Conservation (phyloP, 2,797 vertebrate species). For the Okamejei kenojei region DNA sequence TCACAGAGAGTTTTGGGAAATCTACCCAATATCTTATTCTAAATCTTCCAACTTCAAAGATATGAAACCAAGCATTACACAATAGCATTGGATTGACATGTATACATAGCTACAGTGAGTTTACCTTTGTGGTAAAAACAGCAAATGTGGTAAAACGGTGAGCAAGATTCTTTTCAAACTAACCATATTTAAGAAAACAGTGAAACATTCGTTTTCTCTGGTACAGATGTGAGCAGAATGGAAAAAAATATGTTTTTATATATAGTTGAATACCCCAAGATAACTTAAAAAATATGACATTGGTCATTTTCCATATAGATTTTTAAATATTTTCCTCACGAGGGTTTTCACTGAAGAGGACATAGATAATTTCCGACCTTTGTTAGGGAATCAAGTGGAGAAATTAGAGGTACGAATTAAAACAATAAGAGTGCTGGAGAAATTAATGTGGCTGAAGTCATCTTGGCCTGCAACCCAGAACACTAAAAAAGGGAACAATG, state of each 20-base stretch:
- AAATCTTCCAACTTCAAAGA: constrained; percentile 5
- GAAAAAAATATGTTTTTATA: not conserved
- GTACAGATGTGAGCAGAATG: not conserved
- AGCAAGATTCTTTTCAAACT: not conserved
- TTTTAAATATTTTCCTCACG: not conserved
- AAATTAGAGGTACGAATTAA: no score
- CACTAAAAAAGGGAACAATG: no score
- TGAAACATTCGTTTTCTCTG: not conserved
- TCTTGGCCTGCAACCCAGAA: no score
- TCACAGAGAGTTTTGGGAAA: constrained; percentile 29
- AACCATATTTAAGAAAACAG: constrained; percentile 24
- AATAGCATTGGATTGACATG: not conserved
- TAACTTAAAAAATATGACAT: not conserved
- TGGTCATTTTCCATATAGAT: not conserved
- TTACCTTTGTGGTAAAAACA: not conserved
- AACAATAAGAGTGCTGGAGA: no score
- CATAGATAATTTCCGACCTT: no score
- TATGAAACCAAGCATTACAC: not conserved
- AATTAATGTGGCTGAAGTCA: no score
- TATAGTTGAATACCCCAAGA: not conserved
- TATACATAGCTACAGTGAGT: not conserved
- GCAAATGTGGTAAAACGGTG: not conserved
- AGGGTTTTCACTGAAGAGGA: not conserved
- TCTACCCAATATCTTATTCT: constrained; percentile 6
- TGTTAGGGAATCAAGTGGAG: no score